phyloP scores from a whole-genome alignment of 2,113 vertebrate genomes.

The Recurvirostra avosetta region DNA sequence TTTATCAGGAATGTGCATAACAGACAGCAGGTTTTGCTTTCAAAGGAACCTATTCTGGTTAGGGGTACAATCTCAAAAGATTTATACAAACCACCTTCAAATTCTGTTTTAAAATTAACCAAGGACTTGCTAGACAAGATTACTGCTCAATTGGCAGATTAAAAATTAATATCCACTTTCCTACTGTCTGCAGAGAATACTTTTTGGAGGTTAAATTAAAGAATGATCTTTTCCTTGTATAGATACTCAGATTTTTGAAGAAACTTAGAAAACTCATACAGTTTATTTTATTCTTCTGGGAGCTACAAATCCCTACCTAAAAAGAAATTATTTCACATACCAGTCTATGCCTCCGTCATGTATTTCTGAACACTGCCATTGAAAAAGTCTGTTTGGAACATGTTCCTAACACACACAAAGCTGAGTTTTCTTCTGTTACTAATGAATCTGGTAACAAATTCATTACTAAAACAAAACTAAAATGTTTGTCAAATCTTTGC shows the following conservation, averaged over 20 bases:
- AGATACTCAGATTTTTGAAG: background rate
- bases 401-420: background rate
- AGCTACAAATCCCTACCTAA: background rate
- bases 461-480: background rate
- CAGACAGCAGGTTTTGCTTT: background rate
- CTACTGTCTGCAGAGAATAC: background rate
- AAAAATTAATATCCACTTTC: conserved; percentile 16
- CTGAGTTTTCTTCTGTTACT: background rate
- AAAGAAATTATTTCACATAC: background rate
- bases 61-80: background rate
- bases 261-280: background rate
- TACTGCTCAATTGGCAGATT: background rate
- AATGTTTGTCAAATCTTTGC: background rate
- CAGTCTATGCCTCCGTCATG: background rate
- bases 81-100: background rate
- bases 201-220: background rate
- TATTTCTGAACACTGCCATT: background rate
- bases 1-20: background rate
- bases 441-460: background rate
- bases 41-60: background rate
- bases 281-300: background rate
- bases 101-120: conserved; percentile 10
- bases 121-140: background rate
- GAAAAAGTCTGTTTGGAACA: background rate
- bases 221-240: background rate